These are phyloP conservation scores for Epizoanthus stellaris DNA, from an alignment of 92 coral and sea anemone species.

Conservation along the genomic window DNA sequence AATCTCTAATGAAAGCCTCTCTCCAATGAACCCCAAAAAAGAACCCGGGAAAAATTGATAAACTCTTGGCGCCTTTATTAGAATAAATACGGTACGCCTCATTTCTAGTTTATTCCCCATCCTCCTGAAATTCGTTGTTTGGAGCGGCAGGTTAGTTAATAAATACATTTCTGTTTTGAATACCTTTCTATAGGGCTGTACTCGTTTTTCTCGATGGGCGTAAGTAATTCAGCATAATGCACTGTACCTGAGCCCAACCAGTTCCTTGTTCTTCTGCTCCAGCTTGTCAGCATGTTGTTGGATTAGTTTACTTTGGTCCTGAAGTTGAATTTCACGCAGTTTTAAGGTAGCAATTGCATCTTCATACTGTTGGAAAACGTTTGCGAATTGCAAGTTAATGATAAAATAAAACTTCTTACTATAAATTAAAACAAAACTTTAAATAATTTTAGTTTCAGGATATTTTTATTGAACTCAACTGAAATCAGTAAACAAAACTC, in stretches of 20 bases:
- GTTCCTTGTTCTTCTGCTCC: constrained; percentile 33
- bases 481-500: background rate
- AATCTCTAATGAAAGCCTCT: too few relatives aligned
- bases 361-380: constrained; percentile 38
- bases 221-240: background rate
- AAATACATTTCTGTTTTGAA: background rate
- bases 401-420: background rate
- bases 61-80: too few relatives aligned
- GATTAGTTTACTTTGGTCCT: constrained; percentile 68
- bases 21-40: too few relatives aligned
- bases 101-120: too few relatives aligned
- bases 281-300: constrained; percentile 51
- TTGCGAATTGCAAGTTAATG: constrained; percentile 24
- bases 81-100: too few relatives aligned
- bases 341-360: constrained; percentile 70
- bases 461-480: background rate
- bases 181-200: background rate
- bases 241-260: constrained; percentile 44
- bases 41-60: too few relatives aligned
- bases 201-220: too few relatives aligned
- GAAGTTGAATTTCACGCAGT: constrained; percentile 76
- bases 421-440: background rate
- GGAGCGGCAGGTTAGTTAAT: too few relatives aligned
- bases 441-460: background rate
- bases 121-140: too few relatives aligned